Base-by-base conservation (phyloP, 2,797 vertebrate genomes). In the Artibeus lituratus region DNA sequence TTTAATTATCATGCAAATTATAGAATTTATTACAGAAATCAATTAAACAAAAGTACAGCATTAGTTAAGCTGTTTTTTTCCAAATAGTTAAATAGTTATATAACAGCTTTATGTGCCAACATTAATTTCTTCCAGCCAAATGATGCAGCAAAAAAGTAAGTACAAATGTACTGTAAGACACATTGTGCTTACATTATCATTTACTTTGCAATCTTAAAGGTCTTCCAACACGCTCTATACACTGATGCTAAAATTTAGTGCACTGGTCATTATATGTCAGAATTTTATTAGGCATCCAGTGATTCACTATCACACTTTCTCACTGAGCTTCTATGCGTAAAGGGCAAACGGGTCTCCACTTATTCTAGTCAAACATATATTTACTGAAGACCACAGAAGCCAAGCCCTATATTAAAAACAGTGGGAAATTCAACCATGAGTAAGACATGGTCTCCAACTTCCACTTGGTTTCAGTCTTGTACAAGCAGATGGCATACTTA, bases 31-130 rank as follows among this genome's bases (percentile, higher is more conserved):
- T 81, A 57, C 2, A 94, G 95, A 96, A 95, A 59, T 74, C 42
- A 96, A 39, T 91, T 95, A 69, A 82, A 55, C 19, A 83, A 76
- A 95, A 94, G 51, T n/a, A 86, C 14, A 94, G 42, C 14, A 65
- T 80, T 89, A 80, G 51, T 83, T 78, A 93, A 94, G 78, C 21
- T 86, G 96, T 81, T 82, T 78, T 90, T 95, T 59, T 83, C 29
- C 86, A 90, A 95, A 86, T 74, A 92, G 87, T 95, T 90, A 76
- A 91, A 80, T 47, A 22, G 37, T 83, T 88, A 85, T 11, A 78
- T 77, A 72, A 92, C 59, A 97, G 73, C 11, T 87, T 82, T 78
- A 95, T 86, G 42, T 86, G 65, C 70, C 91, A 96, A 96, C 24
- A 83, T 89, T 42, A 73, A 94, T 88, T 95, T 94, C 65, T 90